Conservation (phyloP, 2,113 vertebrate genomes). For the Chamaea fasciata region DNA sequence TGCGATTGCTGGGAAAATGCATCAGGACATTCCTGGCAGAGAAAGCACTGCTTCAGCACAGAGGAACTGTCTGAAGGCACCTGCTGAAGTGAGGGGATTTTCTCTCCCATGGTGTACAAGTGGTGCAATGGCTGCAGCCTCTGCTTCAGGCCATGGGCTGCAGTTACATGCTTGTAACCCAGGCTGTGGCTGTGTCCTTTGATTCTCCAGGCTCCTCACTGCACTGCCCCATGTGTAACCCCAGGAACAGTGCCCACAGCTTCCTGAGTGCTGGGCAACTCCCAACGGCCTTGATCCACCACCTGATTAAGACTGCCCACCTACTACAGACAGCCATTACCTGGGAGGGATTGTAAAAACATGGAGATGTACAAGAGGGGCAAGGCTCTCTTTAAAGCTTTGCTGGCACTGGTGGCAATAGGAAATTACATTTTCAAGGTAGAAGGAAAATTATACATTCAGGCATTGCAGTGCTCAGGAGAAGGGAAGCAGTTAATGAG, state of each 20-base stretch:
- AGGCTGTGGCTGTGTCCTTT: background rate
- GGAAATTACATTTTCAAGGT: background rate
- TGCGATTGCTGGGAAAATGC: background rate
- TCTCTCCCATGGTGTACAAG: background rate
- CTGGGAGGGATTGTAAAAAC: background rate
- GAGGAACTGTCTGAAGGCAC: background rate
- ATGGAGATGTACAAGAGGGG: background rate
- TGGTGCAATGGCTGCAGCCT: background rate
- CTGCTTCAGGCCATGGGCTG: background rate
- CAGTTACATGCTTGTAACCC: background rate
- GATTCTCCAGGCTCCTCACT: background rate
- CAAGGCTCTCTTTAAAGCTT: background rate
- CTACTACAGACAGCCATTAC: background rate
- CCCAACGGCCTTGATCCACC: background rate
- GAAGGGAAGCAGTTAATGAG: background rate
- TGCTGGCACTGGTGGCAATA: background rate
- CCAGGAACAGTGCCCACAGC: background rate
- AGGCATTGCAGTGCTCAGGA: fast-evolving
- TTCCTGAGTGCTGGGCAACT: background rate
- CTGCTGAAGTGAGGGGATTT: background rate
- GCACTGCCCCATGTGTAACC: background rate
- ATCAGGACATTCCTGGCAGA: background rate
- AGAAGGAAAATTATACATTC: background rate
- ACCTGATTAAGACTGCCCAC: background rate
- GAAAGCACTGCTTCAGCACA: background rate